Evolutionary conservation across 2,797 vertebrate genomes (phyloP).

Genomic region (Nothura maculosa): DNA sequence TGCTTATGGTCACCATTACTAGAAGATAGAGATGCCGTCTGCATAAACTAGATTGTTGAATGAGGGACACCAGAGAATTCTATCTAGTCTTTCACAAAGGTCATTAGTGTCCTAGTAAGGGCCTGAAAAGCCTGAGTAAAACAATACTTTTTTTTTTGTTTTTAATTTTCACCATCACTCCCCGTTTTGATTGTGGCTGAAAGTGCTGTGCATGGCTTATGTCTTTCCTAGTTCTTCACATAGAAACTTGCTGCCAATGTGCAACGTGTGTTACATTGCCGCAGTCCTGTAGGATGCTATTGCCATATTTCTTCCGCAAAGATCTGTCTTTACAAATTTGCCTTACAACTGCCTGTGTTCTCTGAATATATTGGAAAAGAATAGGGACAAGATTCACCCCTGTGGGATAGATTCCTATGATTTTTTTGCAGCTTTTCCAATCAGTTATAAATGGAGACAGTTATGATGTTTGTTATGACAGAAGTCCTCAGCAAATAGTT

Average conservation of each 20-base stretch:
- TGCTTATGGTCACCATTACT: background rate
- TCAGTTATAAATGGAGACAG: rapidly evolving
- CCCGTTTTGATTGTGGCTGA: rapidly evolving
- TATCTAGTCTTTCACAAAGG: background rate
- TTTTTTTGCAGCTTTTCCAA: background rate
- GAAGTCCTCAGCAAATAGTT: background rate
- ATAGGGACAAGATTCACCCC: background rate
- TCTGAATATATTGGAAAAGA: background rate
- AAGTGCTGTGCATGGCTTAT: rapidly evolving
- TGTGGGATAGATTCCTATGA: rapidly evolving
- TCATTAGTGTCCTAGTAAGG: background rate
- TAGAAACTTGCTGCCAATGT: rapidly evolving
- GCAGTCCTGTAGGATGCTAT: background rate
- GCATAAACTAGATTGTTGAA: background rate
- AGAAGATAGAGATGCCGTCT: background rate
- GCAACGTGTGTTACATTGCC: rapidly evolving
- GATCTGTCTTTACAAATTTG: background rate
- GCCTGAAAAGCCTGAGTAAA: background rate
- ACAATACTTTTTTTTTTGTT: rapidly evolving
- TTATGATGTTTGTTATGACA: background rate
- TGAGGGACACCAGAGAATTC: background rate
- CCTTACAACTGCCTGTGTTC: rapidly evolving
- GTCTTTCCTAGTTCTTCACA: background rate
- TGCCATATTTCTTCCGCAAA: background rate
- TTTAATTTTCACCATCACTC: background rate